These are phyloP conservation scores for Colletes collaris DNA, from an alignment of 2,888 invertebrate species.

Conservation along the genomic window DNA sequence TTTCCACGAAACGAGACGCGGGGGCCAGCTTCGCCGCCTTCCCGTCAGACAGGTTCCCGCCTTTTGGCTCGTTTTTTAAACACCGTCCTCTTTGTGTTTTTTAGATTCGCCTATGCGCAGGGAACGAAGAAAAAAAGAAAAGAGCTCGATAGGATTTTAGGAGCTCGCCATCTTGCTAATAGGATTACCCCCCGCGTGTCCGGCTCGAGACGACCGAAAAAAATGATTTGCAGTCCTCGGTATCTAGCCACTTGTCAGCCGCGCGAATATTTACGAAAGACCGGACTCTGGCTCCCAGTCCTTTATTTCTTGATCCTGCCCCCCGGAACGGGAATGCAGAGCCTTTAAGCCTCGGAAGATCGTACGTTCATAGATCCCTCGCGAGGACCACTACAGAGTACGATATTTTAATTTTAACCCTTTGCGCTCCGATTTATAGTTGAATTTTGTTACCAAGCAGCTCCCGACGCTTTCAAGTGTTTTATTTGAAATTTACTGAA, in stretches of 20 bases:
- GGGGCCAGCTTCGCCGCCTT: not conserved
- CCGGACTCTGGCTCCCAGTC: not conserved
- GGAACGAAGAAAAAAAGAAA: no score
- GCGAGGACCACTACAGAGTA: no score
- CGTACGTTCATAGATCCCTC: no score
- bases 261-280: conserved; percentile 26
- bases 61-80: conserved; percentile 41
- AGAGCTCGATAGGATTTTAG: not conserved
- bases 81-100: conserved; percentile 40
- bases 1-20: conserved; percentile 44
- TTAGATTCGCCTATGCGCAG: conserved; percentile 24
- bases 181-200: conserved; percentile 34
- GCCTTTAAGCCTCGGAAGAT: no score
- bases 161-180: conserved; percentile 10
- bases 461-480: no score
- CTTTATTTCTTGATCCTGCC: conserved; percentile 24
- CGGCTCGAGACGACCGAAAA: no score
- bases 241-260: not conserved
- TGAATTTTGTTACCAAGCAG: no score
- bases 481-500: no score
- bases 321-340: not conserved
- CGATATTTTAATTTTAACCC: no score
- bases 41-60: conserved; percentile 57
- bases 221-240: no score
- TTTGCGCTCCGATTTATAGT: no score